Evolutionary conservation across 1,140 invertebrate species (phyloP), one percentile per base, ranked within the genome.

Genomic region (Mycetomoellerius zeteki): DNA sequence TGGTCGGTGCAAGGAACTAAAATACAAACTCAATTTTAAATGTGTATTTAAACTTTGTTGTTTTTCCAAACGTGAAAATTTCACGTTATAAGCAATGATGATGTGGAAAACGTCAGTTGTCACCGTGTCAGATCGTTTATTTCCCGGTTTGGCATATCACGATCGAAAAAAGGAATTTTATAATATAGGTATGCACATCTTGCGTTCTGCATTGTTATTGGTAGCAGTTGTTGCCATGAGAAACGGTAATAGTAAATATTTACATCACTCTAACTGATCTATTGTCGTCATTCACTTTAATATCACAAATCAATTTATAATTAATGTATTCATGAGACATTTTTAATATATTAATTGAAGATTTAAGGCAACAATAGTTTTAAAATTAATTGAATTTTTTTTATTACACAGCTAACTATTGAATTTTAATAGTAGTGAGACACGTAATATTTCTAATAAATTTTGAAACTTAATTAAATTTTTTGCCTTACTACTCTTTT

Each of bases 61-160:
- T 33, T 76, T 19, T 16, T 52, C 12, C 6, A 10, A 76, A 62
- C 0, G 37, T 52, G 21, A 65, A 14, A 47, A 27, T 77, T 12
- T 47, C 2, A 47, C n/a, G 1, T 64, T 62, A 37, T 56, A 64
- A 72, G 3, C 16, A 33, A 85, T 62, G 75, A 14, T 21, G 69
- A 93, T 92, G 89, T 95, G 92, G 94, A 94, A 88, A 72, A 86
- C 84, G 54, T 94, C 95, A 14, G 94, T 96, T 30, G 94, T 95
- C 52, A 94, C 86, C 33, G 94, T 95, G 54, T 96, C 96, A 8
- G 95, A 96, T 93, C 91, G 91, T 43, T 92, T 96, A 87, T 96
- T 96, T 93, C 95, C 96, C 16, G 94, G 94, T 14, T 93, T 95
- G 62, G 86, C 89, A 14, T 91, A 93, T 86, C 86, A 93, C 82